Conservation (phyloP, 2,888 invertebrate species). For the Eristalinus sepulchralis region DNA sequence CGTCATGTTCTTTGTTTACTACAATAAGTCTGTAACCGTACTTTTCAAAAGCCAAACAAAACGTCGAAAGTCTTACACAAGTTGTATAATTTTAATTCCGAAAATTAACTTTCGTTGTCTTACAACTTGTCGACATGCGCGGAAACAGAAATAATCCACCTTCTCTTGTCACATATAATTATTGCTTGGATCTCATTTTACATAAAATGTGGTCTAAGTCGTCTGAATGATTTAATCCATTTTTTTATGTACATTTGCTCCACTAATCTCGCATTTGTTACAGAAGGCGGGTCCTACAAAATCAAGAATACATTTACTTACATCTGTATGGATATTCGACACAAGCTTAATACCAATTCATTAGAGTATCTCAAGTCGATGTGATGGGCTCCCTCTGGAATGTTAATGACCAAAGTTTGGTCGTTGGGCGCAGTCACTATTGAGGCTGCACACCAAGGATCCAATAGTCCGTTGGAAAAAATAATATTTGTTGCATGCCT, state of each 20-base stretch:
- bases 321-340: background rate
- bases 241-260: conserved; percentile 40
- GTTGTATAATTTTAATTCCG: too few species aligned
- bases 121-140: too few species aligned
- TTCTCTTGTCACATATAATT: too few species aligned
- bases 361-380: conserved; percentile 85
- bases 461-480: conserved; percentile 86
- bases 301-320: background rate
- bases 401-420: conserved; percentile 85
- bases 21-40: too few species aligned
- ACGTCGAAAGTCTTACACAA: too few species aligned
- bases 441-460: conserved; percentile 93
- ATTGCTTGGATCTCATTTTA: background rate
- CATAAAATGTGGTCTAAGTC: background rate
- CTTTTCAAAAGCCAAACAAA: too few species aligned
- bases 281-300: conserved; percentile 42
- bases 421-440: conserved; percentile 85
- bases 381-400: conserved; percentile 91
- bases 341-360: conserved; percentile 1
- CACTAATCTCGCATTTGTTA: conserved; percentile 22
- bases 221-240: conserved; percentile 31
- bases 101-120: too few species aligned
- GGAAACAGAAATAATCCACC: too few species aligned
- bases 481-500: conserved; percentile 44
- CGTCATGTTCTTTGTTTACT: too few species aligned